Base-by-base conservation (phyloP, 2,797 vertebrate species). In the Sphenopsis melanotis region DNA sequence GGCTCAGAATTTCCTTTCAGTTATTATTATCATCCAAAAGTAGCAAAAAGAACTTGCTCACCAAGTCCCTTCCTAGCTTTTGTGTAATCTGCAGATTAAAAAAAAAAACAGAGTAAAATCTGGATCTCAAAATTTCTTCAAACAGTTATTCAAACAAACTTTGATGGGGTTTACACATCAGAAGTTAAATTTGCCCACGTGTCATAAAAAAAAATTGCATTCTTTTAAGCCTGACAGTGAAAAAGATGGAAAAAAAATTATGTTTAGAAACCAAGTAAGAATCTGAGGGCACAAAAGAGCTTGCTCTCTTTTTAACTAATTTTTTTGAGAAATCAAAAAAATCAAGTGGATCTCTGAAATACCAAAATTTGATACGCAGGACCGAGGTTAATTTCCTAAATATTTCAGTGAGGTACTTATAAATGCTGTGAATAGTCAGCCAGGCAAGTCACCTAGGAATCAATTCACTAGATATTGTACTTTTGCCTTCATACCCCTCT, bases 1-100 rank as follows among this genome's bases (percentile, higher is more conserved):
- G n/a, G 37, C 39, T 95, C 50, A 83, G 53, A 89, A 61, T 83
- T 88, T 89, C 46, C 21, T 95, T 71, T 91, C 46, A 39, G 74
- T 59, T 94, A 80, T 92, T 94, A 84, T 52, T 46, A 61, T 87
- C 91, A 93, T 70, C 52, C 22, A 93, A 93, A 94, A 91, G 30
- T 32, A 20, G 26, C 46, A 29, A n/a, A 74, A 60, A 55, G 30
- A 53, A 55, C 42, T 86, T 57, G 26, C 46, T 49, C 32, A 74
- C 20, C 29, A 72, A 84, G 15, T 26, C 44, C 18, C 27, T 76
- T 68, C n/a, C 52, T 55, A 76, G 57, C 10, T 92, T 91, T 56
- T 42, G 26, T 86, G 26, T 9, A 87, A 80, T 36, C 10, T 34
- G 12, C 5, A 68, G 5, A 64, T 30, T 0, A 10, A 29, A 37